phyloP scores from a whole-genome alignment of 2,797 vertebrate species.

The Arremon brunneinucha region DNA sequence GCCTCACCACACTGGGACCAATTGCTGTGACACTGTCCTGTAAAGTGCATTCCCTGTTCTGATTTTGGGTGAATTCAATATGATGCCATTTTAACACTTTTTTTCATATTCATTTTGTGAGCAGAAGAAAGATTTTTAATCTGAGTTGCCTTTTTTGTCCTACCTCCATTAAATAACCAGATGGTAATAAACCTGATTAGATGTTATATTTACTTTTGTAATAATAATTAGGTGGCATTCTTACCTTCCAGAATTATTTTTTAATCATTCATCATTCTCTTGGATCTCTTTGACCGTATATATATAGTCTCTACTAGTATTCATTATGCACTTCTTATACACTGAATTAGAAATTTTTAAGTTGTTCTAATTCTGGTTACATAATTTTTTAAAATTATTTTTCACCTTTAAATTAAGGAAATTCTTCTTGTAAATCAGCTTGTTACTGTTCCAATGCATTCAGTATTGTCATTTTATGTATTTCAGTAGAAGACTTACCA shows the following conservation, averaged over 20 bases:
- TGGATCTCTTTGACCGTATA: background rate
- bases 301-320: background rate
- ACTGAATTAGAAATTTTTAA: background rate
- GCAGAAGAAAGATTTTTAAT: background rate
- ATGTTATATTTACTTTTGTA: background rate
- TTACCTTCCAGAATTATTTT: background rate
- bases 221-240: background rate
- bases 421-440: background rate
- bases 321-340: background rate
- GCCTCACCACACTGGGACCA: background rate
- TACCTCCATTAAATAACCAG: background rate
- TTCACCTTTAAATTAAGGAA: background rate
- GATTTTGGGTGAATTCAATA: background rate
- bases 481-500: background rate
- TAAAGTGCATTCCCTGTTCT: background rate
- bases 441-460: background rate
- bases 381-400: background rate
- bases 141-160: background rate
- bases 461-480: background rate
- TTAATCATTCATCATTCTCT: background rate
- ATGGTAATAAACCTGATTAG: background rate
- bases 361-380: background rate
- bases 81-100: background rate
- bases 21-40: background rate
- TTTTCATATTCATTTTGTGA: background rate